Evolutionary conservation across 2,888 invertebrate species (phyloP), one percentile per base, ranked within the genome.

Genomic region (Exephanes ischioxanthus): DNA sequence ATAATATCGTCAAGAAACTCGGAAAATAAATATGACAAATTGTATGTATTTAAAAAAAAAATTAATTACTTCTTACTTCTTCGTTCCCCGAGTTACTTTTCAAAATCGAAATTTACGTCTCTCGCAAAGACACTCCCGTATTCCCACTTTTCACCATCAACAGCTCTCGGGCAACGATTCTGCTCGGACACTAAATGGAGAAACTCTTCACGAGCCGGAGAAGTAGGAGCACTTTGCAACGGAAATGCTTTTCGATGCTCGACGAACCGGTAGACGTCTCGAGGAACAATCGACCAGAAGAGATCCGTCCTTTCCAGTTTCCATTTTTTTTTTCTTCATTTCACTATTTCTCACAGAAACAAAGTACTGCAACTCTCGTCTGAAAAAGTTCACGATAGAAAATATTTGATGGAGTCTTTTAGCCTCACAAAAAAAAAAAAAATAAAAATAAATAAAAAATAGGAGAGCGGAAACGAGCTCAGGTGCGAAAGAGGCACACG

Each of bases 401-500:
- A 61, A 26, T 26, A 61, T n/a, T 19, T 3, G 19, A 67, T 53
- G 11, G 14, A 33, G 30, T 41, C 37, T 33, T 14, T 70, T 58
- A 26, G 14, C 61, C 1, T 5, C 14, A 11, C 16, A 37, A 68
- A 79, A 75, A 68, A 48, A 70, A 22, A 14, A 70, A 76, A 51
- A 61, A 33, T n/a, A 55, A 72, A 22, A n/a, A 19, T 63, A 61
- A 55, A 53, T 66, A 81, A 67, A n/a, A 45, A 48, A 16, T 14
- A 33, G 19, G 19, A 76, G 51, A 66, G 33, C 63, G 55, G 1
- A 53, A 67, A 30, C 53, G 26, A 70, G 51, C 67, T 79, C 75
- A 85, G 82, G 79, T 85, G 83, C 58, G 61, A 83, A 83, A 72
- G 53, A 48, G 26, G 45, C 26, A 22, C 55, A 22, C 53, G 19